Base-by-base conservation (phyloP, 2,797 vertebrate genomes). In the Peromyscus nudipes region DNA sequence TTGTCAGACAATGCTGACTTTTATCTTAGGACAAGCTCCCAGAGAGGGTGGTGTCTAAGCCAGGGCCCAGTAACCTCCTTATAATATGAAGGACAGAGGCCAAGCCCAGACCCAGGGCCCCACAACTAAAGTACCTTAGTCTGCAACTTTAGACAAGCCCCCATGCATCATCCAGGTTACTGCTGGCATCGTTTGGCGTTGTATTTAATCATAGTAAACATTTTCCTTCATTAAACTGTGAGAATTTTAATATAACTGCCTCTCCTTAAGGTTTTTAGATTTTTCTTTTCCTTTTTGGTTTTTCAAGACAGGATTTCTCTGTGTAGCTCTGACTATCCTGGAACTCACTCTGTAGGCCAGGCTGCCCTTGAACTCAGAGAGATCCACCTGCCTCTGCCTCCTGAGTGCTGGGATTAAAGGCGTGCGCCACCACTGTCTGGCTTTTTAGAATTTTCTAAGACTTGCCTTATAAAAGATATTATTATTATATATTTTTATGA, bases 401-500 rank as follows among this genome's bases (percentile, higher is more conserved):
- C 55, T 5, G 55, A 57, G 55, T 57, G 23, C 60, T 25, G 60
- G 23, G 60, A 27, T 62, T 62, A 62, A 62, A 62, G 23, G 21
- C 8, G 2, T 27, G 60, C 1, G 23, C 60, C 60, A 25, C 60
- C 23, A 25, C 60, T 62, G 60, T 21, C 60, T 62, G 8, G 21
- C 7, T 62, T 62, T 62, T 62, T 49, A 92, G 76, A 79, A 67
- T 92, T 76, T 27, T 65, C 29, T 73, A 71, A 92, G 23, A n/a
- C 46, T 34, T 6, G 57, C 55, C 34, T 87, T 80, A 16, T 80
- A 65, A 43, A 29, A 86, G 14, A 77, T 60, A 75, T 60, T 62
- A 87, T 92, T 29, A 81, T 12, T 8, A 49, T 40, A 55, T 88
- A 82, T 52, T 67, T 34, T 96, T 49, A 96, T 4, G 90, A 88